Base-by-base conservation (phyloP, 2,888 invertebrate species). In the Antitype chi region DNA sequence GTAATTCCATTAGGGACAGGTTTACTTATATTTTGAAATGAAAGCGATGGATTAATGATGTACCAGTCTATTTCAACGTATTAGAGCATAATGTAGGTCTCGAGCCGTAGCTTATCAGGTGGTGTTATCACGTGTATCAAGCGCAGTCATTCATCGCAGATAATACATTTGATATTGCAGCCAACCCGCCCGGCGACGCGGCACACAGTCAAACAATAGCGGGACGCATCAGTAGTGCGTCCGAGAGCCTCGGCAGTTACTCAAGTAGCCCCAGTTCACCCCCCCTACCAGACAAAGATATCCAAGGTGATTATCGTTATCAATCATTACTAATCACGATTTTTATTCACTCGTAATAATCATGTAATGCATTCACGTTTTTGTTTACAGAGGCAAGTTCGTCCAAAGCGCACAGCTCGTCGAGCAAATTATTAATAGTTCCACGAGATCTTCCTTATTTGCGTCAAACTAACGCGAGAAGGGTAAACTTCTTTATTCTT, bases 401-500 rank as follows among this genome's bases (percentile, higher is more conserved):
- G 74, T 96, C 96, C 38, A 96, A 94, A 89, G 91, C 92, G 66
- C 92, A 94, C 79, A 92, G 90, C 86, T 90, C 94, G 75, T 89
- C 93, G 73, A 96, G 96, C 90, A 96, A 96, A 90, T 93, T 96
- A 85, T 92, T 96, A 72, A 96, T 96, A 72, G 96, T 96, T 78
- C 96, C 96, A 8, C 94, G 96, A 82, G 96, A 96, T 89, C 95
- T 96, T 78, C 96, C 96, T 57, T 96, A 96, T 89, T 92, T 96
- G 92, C 95, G 96, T 90, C 96, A 96, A 92, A 96, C 96, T 94
- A 96, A 96, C 96, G 96, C 96, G 73, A 91, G 96, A 92, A 95
- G 96, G 94, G 96, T 96, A 90, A 92, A 93, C 89, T 81, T 86
- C 28, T 78, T 82, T 72, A 63, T 74, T 74, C 43, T 64, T 71